phyloP scores from a whole-genome alignment of 2,888 invertebrate species.

The Caenorhabditis uteleia region DNA sequence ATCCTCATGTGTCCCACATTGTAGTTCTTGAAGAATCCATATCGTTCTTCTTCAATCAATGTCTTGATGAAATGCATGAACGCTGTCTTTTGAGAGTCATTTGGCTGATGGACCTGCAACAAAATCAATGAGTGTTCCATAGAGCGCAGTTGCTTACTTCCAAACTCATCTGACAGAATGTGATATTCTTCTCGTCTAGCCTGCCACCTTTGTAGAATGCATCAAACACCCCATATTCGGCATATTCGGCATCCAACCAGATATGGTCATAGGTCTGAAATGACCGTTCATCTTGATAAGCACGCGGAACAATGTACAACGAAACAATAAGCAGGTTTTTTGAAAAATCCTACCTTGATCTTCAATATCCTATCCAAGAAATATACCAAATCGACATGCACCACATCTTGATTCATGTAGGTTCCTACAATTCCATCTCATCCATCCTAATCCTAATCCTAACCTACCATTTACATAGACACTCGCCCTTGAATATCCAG shows the following conservation, averaged over 20 bases:
- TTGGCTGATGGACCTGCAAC: too few species aligned
- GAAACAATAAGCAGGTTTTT: too few species aligned
- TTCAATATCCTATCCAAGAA: constrained; percentile 16
- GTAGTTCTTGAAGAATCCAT: constrained; percentile 12
- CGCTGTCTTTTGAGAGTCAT: too few species aligned
- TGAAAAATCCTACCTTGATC: constrained; percentile 5
- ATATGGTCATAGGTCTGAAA: constrained; percentile 26
- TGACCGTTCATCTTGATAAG: too few species aligned
- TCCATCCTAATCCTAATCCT: too few species aligned
- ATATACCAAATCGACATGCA: constrained; percentile 23
- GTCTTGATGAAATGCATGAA: constrained; percentile 12
- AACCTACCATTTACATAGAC: constrained; percentile 6
- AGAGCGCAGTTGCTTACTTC: too few species aligned
- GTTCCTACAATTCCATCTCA: constrained; percentile 10
- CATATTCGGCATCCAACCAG: constrained; percentile 28
- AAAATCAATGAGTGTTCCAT: too few species aligned
- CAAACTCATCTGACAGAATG: constrained; percentile 23
- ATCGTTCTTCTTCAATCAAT: constrained; percentile 10
- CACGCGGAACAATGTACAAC: too few species aligned
- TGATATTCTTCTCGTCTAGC: constrained; percentile 7
- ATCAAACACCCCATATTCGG: constrained; percentile 17
- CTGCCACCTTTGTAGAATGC: constrained; percentile 13
- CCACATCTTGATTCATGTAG: constrained; percentile 11
- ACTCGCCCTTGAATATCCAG: constrained; percentile 26
- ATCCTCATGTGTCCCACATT: constrained; percentile 20